Evolutionary conservation across 2,113 vertebrate genomes (phyloP).

Genomic region (Rhea americana): DNA sequence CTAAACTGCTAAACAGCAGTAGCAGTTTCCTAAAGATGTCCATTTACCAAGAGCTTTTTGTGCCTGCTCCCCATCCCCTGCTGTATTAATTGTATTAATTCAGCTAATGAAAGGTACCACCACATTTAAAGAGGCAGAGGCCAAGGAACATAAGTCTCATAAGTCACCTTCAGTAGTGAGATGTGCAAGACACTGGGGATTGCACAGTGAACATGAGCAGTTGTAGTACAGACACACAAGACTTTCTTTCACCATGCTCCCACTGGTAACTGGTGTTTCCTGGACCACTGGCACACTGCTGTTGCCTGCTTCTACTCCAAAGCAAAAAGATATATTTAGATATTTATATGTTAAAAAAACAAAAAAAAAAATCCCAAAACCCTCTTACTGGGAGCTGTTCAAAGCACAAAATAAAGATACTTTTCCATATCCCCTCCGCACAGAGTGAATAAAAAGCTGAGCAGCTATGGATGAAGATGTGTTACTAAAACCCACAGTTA

Average conservation of each 20-base stretch:
- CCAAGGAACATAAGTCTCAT: background rate
- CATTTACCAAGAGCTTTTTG: background rate
- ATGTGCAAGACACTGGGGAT: no score
- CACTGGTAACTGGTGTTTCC: background rate
- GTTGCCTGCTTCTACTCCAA: background rate
- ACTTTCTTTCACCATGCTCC: background rate
- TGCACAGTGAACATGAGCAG: background rate
- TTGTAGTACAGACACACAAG: background rate
- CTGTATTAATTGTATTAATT: background rate
- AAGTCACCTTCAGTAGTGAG: background rate
- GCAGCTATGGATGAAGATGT: background rate
- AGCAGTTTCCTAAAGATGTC: background rate
- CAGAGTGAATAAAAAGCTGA: background rate
- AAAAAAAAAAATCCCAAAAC: background rate
- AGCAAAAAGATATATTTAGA: background rate
- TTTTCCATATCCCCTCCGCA: background rate
- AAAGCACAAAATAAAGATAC: background rate
- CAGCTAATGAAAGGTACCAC: background rate
- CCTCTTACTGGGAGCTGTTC: background rate
- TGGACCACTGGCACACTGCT: background rate
- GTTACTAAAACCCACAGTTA: conserved; percentile 30
- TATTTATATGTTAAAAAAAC: background rate
- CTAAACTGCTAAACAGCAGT: background rate
- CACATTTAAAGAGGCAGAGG: background rate
- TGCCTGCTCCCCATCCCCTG: no score